Conservation (phyloP, 2,113 vertebrate genomes). For the Heliornis fulica region DNA sequence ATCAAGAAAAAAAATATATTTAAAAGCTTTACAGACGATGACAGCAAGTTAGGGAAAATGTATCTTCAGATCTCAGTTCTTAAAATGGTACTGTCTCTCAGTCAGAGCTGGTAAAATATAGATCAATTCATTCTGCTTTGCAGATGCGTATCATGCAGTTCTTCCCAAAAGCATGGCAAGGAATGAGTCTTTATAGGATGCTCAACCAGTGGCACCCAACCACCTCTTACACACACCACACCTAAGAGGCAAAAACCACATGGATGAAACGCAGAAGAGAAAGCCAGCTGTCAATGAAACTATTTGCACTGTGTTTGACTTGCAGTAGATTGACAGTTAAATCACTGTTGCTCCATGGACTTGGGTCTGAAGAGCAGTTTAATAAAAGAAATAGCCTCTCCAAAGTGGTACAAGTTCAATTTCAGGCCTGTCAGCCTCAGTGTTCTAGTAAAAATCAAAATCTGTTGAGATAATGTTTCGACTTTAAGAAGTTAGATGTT, state of each 20-base stretch:
- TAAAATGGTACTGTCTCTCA: not conserved
- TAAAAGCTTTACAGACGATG: not conserved
- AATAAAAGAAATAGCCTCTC: not conserved
- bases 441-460: slow-evolving; percentile 11
- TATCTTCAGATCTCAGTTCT: not conserved
- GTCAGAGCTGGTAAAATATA: not conserved
- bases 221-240: not conserved
- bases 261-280: not conserved
- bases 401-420: not conserved
- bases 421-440: not conserved
- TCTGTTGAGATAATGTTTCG: not conserved
- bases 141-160: not conserved
- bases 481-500: not conserved
- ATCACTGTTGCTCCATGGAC: not conserved
- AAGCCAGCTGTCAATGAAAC: not conserved
- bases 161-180: not conserved
- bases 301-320: not conserved
- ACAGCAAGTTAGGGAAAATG: not conserved
- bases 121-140: not conserved
- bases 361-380: not conserved
- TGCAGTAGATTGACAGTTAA: not conserved
- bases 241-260: not conserved
- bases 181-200: not conserved
- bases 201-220: not conserved
- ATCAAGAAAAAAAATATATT: not conserved